These are phyloP conservation scores for Papilio gigon DNA, from an alignment of 2,888 invertebrate genomes.

Conservation along the genomic window DNA sequence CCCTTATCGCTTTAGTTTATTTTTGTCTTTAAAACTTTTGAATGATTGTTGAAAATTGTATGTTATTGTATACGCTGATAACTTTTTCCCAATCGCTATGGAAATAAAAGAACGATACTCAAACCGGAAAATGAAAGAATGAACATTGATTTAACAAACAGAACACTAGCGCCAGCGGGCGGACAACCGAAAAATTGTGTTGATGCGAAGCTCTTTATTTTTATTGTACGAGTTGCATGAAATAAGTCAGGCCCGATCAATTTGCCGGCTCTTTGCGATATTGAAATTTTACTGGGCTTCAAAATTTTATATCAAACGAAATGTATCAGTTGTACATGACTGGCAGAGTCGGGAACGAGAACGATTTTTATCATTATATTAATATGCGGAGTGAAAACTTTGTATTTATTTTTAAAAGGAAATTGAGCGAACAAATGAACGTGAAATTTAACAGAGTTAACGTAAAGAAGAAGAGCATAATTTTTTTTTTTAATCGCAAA, in stretches of 20 bases:
- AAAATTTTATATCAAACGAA: background rate
- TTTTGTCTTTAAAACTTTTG: background rate
- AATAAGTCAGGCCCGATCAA: slow-evolving; percentile 1
- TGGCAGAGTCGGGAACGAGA: too few species aligned
- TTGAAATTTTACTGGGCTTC: background rate
- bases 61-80: background rate
- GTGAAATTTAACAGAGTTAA: too few species aligned
- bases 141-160: slow-evolving; percentile 13
- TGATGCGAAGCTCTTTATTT: slow-evolving; percentile 6
- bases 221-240: background rate
- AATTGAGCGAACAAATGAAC: too few species aligned
- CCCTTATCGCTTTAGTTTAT: background rate
- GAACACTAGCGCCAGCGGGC: slow-evolving; percentile 5
- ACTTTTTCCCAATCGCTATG: background rate
- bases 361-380: too few species aligned
- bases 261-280: background rate
- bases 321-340: background rate
- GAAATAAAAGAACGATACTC: slow-evolving; percentile 14
- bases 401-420: too few species aligned
- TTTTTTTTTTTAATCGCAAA: too few species aligned
- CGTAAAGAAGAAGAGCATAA: too few species aligned
- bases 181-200: slow-evolving; percentile 16
- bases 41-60: background rate
- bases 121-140: slow-evolving; percentile 21
- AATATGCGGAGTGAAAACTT: too few species aligned